These are phyloP conservation scores for Anas platyrhynchos DNA, from an alignment of 2,113 vertebrate species.

Conservation along the genomic window DNA sequence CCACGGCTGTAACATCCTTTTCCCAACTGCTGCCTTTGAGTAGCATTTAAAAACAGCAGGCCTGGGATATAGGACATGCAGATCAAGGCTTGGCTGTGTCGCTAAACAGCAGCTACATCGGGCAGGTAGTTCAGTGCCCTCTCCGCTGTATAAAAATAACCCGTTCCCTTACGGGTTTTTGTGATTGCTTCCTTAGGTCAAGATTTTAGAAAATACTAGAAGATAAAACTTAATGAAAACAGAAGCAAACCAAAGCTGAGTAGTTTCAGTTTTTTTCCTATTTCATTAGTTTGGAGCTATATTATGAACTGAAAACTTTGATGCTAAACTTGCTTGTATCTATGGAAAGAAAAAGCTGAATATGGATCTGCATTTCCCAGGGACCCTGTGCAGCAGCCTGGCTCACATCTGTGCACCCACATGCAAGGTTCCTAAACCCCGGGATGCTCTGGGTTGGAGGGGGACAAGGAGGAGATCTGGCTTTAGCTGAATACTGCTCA, in stretches of 20 bases:
- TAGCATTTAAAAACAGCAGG: neutral
- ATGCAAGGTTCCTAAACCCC: neutral
- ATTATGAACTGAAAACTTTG: neutral
- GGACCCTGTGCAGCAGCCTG: neutral
- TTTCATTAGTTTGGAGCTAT: neutral
- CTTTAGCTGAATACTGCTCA: rapidly evolving
- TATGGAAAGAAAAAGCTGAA: neutral
- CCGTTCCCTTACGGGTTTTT: neutral
- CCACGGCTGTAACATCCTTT: neutral
- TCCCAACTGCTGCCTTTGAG: neutral
- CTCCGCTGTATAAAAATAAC: neutral
- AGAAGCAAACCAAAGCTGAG: neutral
- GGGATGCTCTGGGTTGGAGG: neutral
- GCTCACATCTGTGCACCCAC: neutral
- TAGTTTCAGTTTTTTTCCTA: neutral
- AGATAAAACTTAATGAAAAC: neutral
- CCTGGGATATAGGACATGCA: neutral
- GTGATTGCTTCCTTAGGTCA: neutral
- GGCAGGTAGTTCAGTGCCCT: neutral
- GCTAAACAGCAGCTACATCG: neutral
- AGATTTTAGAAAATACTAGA: neutral
- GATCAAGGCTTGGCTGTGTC: neutral
- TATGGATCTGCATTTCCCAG: neutral
- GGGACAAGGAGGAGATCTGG: neutral
- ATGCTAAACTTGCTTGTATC: neutral